Percentiles rank a stretch among this genome's conserved stretches.
Evolutionary conservation across 2,113 vertebrate species (phyloP).

Genomic region (Erpornis zantholeuca): DNA sequence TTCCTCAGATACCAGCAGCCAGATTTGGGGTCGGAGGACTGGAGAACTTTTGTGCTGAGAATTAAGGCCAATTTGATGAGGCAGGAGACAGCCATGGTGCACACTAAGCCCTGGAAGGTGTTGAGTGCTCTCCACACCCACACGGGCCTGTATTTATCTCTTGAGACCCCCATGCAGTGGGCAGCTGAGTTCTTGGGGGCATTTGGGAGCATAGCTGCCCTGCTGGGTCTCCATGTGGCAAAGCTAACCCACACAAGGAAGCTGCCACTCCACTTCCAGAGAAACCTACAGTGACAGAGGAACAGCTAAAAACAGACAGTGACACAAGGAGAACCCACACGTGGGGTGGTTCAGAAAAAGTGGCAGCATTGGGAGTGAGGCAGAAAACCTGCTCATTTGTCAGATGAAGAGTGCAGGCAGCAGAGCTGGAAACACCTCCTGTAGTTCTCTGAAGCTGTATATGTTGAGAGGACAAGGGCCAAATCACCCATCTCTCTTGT

Average conservation of each 20-base stretch:
- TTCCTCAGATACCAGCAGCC: not conserved
- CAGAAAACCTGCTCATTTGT: not conserved
- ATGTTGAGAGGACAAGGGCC: not conserved
- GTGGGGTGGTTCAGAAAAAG: not conserved
- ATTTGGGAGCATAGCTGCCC: not conserved
- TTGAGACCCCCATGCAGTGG: not conserved
- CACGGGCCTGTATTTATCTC: not conserved
- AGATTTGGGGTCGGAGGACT: not conserved
- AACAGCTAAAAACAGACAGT: not conserved
- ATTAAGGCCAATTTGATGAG: not conserved
- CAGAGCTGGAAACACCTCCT: conserved; percentile 10
- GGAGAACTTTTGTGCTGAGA: not conserved
- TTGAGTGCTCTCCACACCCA: not conserved
- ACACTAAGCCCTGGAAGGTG: not conserved
- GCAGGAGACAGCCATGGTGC: not conserved
- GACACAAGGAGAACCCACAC: not conserved
- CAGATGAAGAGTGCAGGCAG: not conserved
- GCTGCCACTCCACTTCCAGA: not conserved
- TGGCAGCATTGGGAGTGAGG: not conserved
- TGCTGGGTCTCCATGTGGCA: not conserved
- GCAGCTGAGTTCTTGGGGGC: not conserved
- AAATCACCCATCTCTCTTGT: not conserved
- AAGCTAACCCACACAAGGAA: not conserved
- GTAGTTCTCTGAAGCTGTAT: not conserved
- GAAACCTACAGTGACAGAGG: not conserved